phyloP scores from a whole-genome alignment of 2,797 vertebrate species.

The Fringilla coelebs region DNA sequence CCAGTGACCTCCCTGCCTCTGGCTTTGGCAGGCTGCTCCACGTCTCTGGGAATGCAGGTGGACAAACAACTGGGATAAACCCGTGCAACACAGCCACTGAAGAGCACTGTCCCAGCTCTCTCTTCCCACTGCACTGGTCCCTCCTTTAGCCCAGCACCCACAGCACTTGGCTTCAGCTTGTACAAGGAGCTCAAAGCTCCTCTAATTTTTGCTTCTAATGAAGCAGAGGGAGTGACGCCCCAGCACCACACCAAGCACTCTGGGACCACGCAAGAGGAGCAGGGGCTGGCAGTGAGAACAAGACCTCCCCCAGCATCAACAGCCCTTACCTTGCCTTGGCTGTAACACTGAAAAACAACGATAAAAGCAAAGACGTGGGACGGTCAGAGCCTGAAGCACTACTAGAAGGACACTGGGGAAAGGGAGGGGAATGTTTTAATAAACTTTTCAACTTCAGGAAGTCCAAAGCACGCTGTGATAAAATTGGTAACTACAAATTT shows the following conservation, averaged over 20 bases:
- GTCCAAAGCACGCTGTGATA: background rate
- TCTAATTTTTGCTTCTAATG: background rate
- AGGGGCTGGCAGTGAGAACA: background rate
- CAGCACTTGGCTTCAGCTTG: fast-evolving
- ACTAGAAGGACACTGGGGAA: background rate
- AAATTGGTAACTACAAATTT: background rate
- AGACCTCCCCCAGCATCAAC: background rate
- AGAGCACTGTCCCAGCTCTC: background rate
- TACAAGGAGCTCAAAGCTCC: background rate
- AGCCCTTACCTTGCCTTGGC: background rate
- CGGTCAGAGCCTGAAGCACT: background rate
- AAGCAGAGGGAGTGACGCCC: background rate
- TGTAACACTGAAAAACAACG: background rate
- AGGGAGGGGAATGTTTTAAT: background rate
- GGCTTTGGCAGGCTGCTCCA: background rate
- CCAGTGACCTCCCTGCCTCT: fast-evolving
- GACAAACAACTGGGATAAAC: background rate
- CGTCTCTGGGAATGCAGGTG: background rate
- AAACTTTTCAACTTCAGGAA: background rate
- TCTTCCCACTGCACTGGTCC: background rate
- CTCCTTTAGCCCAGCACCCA: background rate
- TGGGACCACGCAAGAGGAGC: background rate
- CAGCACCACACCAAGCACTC: background rate
- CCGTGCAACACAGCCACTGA: background rate
- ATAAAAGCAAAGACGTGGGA: background rate